These are phyloP conservation scores for Podabrus alpinus DNA, from an alignment of 2,888 invertebrate genomes.

Conservation along the genomic window DNA sequence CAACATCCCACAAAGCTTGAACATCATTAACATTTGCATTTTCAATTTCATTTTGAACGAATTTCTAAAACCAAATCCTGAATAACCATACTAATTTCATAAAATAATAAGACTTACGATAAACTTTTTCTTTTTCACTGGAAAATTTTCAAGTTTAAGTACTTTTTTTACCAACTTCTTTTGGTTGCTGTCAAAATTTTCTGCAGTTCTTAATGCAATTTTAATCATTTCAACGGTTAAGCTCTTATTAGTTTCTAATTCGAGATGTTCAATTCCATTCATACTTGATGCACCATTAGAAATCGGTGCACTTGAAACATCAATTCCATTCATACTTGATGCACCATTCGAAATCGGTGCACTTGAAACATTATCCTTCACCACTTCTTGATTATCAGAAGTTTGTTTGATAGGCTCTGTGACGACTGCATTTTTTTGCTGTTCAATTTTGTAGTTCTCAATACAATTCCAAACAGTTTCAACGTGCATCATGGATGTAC, in stretches of 20 bases:
- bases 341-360: no score
- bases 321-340: no score
- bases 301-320: not conserved
- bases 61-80: slow-evolving; percentile 58
- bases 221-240: not conserved
- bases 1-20: slow-evolving; percentile 64
- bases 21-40: not conserved
- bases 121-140: slow-evolving; percentile 24
- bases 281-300: not conserved
- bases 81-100: not conserved
- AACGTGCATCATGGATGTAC: slow-evolving; percentile 60
- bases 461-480: slow-evolving; percentile 70
- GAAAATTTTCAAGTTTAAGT: slow-evolving; percentile 11
- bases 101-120: slow-evolving; percentile 16
- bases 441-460: slow-evolving; percentile 46
- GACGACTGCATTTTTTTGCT: not conserved
- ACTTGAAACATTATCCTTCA: not conserved
- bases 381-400: not conserved
- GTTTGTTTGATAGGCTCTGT: not conserved
- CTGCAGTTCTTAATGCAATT: not conserved
- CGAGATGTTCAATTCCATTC: not conserved
- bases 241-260: not conserved
- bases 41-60: slow-evolving; percentile 61
- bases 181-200: not conserved
- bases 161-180: not conserved